A percentile compares a stretch with the other conserved stretches of the same genome.
Evolutionary conservation across 2,797 vertebrate genomes (phyloP).

Genomic region (Delichon dasypus): DNA sequence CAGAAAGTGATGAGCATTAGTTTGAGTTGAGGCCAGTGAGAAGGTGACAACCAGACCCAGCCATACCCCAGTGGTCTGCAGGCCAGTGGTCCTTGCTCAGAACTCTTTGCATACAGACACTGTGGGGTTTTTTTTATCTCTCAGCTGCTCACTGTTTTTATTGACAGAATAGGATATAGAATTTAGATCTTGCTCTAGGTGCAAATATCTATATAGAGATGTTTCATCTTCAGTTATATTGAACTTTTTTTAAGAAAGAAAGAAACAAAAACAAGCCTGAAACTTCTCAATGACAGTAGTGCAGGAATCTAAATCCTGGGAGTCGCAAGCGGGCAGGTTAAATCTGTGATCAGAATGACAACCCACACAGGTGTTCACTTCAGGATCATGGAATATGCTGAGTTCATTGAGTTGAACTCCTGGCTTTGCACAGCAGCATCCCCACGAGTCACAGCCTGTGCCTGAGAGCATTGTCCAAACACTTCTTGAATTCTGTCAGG

Average conservation of each 20-base stretch:
- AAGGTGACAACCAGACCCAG: not conserved
- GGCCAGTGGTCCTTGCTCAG: not conserved
- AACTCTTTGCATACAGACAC: not conserved
- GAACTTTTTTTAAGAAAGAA: not conserved
- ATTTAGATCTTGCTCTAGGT: not conserved
- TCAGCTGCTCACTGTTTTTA: not conserved
- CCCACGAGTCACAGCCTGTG: not conserved
- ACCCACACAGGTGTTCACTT: not conserved
- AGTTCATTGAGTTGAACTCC: not conserved
- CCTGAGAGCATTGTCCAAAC: not conserved
- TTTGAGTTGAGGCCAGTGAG: not conserved
- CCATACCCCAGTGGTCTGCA: not conserved
- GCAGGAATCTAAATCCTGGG: not conserved
- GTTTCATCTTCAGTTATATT: not conserved
- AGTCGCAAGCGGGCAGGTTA: not conserved
- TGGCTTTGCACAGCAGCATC: not conserved
- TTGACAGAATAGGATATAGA: not conserved
- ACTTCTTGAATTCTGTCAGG: not conserved
- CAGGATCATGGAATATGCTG: not conserved
- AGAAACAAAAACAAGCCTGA: not conserved
- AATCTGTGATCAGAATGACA: not conserved
- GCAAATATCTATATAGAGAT: not conserved
- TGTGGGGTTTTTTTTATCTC: not conserved
- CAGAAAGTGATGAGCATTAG: not conserved
- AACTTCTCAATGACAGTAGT: not conserved